These are phyloP conservation scores for Eupithecia dodoneata DNA, from an alignment of 2,888 invertebrate species.

Conservation along the genomic window DNA sequence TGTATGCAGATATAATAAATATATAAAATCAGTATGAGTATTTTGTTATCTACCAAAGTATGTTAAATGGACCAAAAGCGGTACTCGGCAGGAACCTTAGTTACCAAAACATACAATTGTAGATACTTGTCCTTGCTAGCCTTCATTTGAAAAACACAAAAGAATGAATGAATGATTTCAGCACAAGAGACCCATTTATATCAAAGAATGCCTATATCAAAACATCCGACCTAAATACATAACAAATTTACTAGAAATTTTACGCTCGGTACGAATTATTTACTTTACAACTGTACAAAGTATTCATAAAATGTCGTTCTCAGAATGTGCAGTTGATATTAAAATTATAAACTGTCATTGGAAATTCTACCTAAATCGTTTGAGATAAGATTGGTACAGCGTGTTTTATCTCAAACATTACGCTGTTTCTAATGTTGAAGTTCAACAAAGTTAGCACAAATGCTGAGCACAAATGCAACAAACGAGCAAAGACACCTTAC, in stretches of 20 bases:
- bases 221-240: conserved; percentile 31
- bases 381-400: not conserved
- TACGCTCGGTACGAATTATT: conserved; percentile 24
- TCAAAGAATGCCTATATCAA: conserved; percentile 28
- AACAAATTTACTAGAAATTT: conserved; percentile 36
- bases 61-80: not conserved
- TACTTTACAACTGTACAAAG: conserved; percentile 45
- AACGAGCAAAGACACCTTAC: conserved; percentile 39
- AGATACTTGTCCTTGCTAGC: conserved; percentile 1
- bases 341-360: conserved; percentile 3
- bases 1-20: no score
- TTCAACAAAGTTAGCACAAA: conserved; percentile 45
- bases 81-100: no score
- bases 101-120: not conserved
- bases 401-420: not conserved
- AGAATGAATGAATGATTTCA: conserved; percentile 3
- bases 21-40: not conserved
- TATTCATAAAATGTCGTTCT: conserved; percentile 52
- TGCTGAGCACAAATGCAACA: conserved; percentile 41
- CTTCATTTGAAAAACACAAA: conserved; percentile 4
- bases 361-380: not conserved
- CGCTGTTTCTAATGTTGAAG: not conserved
- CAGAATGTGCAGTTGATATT: conserved; percentile 56
- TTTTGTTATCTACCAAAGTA: not conserved
- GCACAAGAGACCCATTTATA: conserved; percentile 23